Evolutionary conservation across 2,797 vertebrate species (phyloP), one percentile per base, ranked within the genome.

Genomic region (Moxostoma hubbsi): DNA sequence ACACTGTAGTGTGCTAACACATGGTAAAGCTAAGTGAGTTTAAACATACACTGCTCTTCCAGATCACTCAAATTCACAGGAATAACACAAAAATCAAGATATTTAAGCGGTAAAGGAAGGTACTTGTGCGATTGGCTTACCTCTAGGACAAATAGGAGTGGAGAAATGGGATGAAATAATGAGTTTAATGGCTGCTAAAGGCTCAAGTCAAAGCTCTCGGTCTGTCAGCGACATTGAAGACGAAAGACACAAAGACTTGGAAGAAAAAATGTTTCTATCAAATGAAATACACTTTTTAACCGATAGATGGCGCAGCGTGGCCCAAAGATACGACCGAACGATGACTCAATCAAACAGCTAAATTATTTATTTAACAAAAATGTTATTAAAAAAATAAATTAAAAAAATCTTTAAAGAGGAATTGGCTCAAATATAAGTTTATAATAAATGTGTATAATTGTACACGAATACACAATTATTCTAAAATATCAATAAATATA

Each of bases 191-290:
- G 77, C 77, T 73, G 77, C 77, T 79, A 79, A 73, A 79, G 77
- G 77, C 69, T 79, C 53, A 79, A 79, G 77, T 55, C 62, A 73
- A 66, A 65, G 69, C 77, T 79, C 53, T 79, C 77, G 77, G 77
- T 79, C 77, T 79, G 77, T 79, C 77, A 79, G 77, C 77, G 77
- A 69, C 77, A 66, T 79, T 73, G 62, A 73, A 79, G 77, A 79
- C 77, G 36, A 58, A 79, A 58, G 6, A 1, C 16, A 58, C 12
- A n/a, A 43, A 50, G 7, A 12, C 45, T 7, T 36, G 45, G 43
- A 65, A 73, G 61, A 2, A 46, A 79, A 72, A 65, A 58, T 2
- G 9, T 47, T 46, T 49, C 0, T 0, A 0, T 0, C 0, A 0
- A 4, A 0, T 45, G 18, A 6, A 43, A 18, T 73, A 15, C 0